A percentile compares a stretch with the other conserved stretches of the same genome.
Evolutionary conservation across 2,797 vertebrate genomes (phyloP).

Genomic region (Scolopax bukidnonensis): DNA sequence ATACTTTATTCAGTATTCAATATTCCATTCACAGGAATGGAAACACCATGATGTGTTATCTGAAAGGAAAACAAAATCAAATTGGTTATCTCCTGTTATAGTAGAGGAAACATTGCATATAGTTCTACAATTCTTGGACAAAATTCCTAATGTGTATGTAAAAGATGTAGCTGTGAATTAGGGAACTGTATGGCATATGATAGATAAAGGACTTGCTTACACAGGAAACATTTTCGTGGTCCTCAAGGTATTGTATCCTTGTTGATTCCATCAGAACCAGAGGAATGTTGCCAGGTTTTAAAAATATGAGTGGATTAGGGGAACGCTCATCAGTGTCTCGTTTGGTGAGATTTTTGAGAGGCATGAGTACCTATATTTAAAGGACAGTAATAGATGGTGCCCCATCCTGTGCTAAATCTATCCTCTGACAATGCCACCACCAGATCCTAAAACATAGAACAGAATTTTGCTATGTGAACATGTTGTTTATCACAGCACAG

Average conservation of each 20-base stretch:
- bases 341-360: neutral
- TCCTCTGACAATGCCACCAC: neutral
- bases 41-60: neutral
- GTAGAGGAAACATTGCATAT: neutral
- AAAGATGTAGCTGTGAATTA: neutral
- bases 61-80: neutral
- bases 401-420: neutral
- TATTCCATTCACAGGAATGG: neutral
- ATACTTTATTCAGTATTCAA: too few species aligned
- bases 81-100: rapidly evolving
- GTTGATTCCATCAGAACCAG: neutral
- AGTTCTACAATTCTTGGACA: too few species aligned
- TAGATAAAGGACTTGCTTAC: neutral
- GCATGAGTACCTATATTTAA: rapidly evolving
- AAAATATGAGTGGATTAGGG: neutral
- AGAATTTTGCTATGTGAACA: neutral
- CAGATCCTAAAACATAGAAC: neutral
- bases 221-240: rapidly evolving
- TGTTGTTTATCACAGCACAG: rapidly evolving
- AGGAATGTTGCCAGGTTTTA: neutral
- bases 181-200: rapidly evolving
- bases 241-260: neutral
- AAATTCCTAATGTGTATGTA: neutral
- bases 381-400: neutral
- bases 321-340: rapidly evolving